Base-by-base conservation (phyloP, 2,888 invertebrate genomes). In the Pristionchus exspectatus region DNA sequence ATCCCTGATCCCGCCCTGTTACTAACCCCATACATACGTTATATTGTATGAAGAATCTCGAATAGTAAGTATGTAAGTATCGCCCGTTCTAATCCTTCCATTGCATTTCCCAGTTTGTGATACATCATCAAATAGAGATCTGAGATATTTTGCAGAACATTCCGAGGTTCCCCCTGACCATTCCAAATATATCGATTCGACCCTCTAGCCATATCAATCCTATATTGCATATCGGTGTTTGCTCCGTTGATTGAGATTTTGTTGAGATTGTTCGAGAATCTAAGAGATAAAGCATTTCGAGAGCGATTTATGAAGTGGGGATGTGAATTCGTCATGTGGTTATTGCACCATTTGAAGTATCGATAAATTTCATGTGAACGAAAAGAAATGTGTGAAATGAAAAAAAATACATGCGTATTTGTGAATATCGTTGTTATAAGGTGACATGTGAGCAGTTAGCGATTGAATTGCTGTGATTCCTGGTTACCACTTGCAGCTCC, bases 101-200 rank as follows among this genome's bases (percentile, higher is more conserved):
- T 14, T 54, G 54, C 27, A 81, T 81, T 74, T 50, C 4, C 81
- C 81, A 50, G 50, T 81, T 81, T 81, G 81, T 81, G 81, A 81
- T 81, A 81, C 81, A 54, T 44, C 12, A 5, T 44, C 44, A 69
- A 9, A 14, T 81, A 81, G 50, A 81, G 81, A 81, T 81, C 81
- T 81, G 81, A 50, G 1, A 81, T 81, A 81, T n/a, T n/a, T 44
- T 81, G 38, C 3, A 14, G 38, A 16, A 74, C 74, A 74, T 74
- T 74, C 74, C 74, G 21, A 74, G 54, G 27, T 81, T 81, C 5
- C 3, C 50, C 14, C 50, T 12, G 38, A 38, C 14, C 81, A 81
- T 81, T 81, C 81, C 81, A 81, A 81, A 81, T 54, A 81, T 54
- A 81, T 44, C 81, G 81, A 50, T 50, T 81, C 38, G 30, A 14